phyloP scores from a whole-genome alignment of 2,888 invertebrate genomes.

The Petrolisthes cinctipes region DNA sequence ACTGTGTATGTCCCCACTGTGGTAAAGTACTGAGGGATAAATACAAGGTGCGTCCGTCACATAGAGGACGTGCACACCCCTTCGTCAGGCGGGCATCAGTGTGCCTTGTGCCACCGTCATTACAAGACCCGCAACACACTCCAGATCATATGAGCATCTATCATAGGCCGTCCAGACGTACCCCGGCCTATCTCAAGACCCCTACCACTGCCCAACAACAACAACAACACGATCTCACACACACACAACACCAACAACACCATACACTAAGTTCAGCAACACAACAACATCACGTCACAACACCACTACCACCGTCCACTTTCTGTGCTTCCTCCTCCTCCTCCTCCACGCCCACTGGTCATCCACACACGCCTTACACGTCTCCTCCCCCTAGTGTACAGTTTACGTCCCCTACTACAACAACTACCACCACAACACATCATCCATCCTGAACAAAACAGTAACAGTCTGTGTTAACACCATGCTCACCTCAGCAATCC shows the following conservation, averaged over 20 bases:
- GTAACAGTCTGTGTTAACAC: too few relatives aligned
- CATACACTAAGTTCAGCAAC: neutral
- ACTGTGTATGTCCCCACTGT: conserved; percentile 57
- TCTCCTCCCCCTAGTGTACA: too few relatives aligned
- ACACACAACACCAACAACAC: too few relatives aligned
- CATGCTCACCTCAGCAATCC: too few relatives aligned
- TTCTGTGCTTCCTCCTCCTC: too few relatives aligned
- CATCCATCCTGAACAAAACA: too few relatives aligned
- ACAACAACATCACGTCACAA: neutral
- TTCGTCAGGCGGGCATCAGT: conserved; percentile 53
- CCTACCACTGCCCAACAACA: too few relatives aligned
- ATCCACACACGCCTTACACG: too few relatives aligned
- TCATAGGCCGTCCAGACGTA: conserved; percentile 72
- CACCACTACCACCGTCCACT: neutral
- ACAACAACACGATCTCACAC: too few relatives aligned
- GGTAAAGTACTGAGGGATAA: conserved; percentile 57
- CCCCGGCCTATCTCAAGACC: neutral
- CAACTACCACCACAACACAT: too few relatives aligned
- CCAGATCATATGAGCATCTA: conserved; percentile 91
- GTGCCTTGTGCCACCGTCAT: conserved; percentile 79
- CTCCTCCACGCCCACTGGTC: neutral
- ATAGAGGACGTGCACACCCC: conserved; percentile 64
- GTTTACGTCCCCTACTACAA: too few relatives aligned
- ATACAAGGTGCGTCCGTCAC: conserved; percentile 63
- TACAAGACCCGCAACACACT: conserved; percentile 92